Conservation (phyloP, 2,888 invertebrate genomes). For the Andrena marginata region DNA sequence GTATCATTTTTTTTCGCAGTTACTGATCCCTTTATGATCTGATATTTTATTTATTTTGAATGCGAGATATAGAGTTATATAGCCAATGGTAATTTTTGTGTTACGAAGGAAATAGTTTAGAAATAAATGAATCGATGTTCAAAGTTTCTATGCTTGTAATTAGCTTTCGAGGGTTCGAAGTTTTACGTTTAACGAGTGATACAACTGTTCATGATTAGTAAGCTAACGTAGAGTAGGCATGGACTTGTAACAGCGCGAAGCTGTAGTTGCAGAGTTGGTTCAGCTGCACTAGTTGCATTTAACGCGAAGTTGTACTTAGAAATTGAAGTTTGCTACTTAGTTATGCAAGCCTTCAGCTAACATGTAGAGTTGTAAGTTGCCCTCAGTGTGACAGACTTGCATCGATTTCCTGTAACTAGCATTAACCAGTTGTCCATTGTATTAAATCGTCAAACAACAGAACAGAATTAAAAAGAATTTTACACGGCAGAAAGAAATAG, state of each 20-base stretch:
- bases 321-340: conserved; percentile 26
- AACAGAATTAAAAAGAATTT: background rate
- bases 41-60: no score
- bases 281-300: background rate
- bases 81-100: no score
- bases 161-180: no score
- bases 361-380: background rate
- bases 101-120: no score
- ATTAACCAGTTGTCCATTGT: background rate
- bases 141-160: no score
- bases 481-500: background rate
- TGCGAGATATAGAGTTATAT: no score
- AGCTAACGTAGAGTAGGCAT: background rate
- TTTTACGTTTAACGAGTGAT: background rate
- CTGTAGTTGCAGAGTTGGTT: background rate
- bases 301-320: conserved; percentile 2
- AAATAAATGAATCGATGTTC: no score
- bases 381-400: background rate
- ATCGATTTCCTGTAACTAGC: background rate
- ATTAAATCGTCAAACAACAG: no score
- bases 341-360: conserved; percentile 14
- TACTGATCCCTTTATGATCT: no score
- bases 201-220: background rate
- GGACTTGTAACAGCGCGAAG: background rate
- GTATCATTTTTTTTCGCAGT: no score